These are phyloP conservation scores for Drosophila subobscura DNA, from an alignment of 1,140 invertebrate species.

Conservation along the genomic window DNA sequence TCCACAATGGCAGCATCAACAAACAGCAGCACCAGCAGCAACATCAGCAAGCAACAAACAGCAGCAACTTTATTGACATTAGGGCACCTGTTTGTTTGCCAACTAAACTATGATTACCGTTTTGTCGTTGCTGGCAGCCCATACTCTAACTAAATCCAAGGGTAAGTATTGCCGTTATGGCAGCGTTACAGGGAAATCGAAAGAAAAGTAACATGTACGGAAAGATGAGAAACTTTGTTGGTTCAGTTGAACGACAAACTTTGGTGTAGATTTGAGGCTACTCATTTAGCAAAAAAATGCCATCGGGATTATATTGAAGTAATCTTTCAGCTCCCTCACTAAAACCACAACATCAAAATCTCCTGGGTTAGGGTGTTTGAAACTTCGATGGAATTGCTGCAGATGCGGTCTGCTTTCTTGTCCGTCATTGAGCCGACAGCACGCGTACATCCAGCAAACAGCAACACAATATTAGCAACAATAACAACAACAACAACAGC, in stretches of 20 bases:
- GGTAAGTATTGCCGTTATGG: neutral
- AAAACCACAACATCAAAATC: neutral
- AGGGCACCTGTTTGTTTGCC: conserved; percentile 77
- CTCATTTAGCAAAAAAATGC: neutral
- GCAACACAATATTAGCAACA: conserved; percentile 15
- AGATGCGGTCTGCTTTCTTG: conserved; percentile 38
- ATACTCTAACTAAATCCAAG: conserved; percentile 22
- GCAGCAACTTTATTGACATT: conserved; percentile 74
- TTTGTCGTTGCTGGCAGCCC: conserved; percentile 26
- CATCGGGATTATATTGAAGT: no score
- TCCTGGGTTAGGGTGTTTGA: conserved; percentile 11
- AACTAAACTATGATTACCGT: conserved; percentile 79
- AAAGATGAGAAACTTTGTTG: no score
- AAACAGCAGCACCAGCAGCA: conserved; percentile 33
- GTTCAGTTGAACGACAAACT: no score
- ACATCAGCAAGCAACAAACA: conserved; percentile 28
- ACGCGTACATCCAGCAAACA: conserved; percentile 35
- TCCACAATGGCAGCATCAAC: conserved; percentile 10
- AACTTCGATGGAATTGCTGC: neutral
- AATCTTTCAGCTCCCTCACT: no score
- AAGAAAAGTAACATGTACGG: no score
- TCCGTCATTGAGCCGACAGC: conserved; percentile 54
- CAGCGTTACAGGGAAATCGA: no score
- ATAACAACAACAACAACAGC: conserved; percentile 4
- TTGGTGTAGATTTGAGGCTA: no score